These are phyloP conservation scores for Euglossa dilemma DNA, from an alignment of 1,140 invertebrate genomes.

Conservation along the genomic window DNA sequence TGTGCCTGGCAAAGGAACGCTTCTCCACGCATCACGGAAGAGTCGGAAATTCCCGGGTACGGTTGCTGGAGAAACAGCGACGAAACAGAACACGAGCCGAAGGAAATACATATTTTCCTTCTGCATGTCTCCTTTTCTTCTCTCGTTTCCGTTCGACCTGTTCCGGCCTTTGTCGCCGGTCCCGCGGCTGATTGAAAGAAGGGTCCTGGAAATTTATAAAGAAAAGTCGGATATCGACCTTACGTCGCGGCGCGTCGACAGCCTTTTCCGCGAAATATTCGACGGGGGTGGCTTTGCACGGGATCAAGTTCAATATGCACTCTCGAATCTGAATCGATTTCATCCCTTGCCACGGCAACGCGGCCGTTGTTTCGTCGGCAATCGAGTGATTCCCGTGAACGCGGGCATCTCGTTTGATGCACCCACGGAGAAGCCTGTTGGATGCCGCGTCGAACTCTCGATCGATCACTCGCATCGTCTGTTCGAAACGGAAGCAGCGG, in stretches of 20 bases:
- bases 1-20: background rate
- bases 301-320: constrained; percentile 18
- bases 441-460: background rate
- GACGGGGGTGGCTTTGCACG: background rate
- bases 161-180: background rate
- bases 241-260: background rate
- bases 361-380: constrained; percentile 4
- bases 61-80: constrained; percentile 1
- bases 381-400: background rate
- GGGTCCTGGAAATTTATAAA: constrained; percentile 13
- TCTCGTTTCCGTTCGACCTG: no score
- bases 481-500: background rate
- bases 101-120: constrained; percentile 30
- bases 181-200: background rate
- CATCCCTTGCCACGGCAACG: no score
- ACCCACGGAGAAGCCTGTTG: background rate
- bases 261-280: constrained; percentile 28
- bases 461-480: background rate
- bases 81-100: constrained; percentile 9
- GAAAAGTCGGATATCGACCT: background rate
- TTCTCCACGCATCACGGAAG: background rate
- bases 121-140: background rate
- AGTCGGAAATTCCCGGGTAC: background rate
- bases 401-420: background rate
- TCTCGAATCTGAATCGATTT: constrained; percentile 9